phyloP scores from a whole-genome alignment of 1,140 invertebrate genomes.

The Cydia splendana region DNA sequence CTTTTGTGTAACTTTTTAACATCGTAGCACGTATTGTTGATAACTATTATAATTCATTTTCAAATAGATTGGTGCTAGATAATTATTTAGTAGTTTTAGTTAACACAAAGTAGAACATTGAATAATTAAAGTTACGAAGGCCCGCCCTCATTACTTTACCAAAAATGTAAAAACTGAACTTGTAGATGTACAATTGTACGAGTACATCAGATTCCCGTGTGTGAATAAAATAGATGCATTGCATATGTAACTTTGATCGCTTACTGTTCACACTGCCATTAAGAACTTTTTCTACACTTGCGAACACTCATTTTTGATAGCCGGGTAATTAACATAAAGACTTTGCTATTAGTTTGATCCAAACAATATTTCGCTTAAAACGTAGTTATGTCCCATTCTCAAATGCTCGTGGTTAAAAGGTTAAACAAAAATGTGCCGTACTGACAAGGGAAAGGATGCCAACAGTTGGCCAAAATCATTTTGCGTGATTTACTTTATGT shows the following conservation, averaged over 20 bases:
- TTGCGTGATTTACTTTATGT: constrained; percentile 4
- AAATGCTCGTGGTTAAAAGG: not conserved
- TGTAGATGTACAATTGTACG: too few species aligned
- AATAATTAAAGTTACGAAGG: too few species aligned
- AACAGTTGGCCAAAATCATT: constrained; percentile 11
- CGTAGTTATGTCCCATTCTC: not conserved
- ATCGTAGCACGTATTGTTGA: not conserved
- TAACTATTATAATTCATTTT: not conserved
- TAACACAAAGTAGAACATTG: too few species aligned
- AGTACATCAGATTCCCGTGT: too few species aligned
- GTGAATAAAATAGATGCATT: too few species aligned
- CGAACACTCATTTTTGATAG: too few species aligned
- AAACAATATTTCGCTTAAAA: not conserved
- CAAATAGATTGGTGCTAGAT: not conserved
- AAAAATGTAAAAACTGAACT: too few species aligned
- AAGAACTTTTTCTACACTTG: too few species aligned
- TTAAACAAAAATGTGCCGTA: constrained; percentile 4
- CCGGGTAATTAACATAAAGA: not conserved
- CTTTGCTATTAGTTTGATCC: not conserved
- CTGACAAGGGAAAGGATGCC: constrained; percentile 15
- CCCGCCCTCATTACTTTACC: too few species aligned
- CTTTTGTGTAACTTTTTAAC: not conserved
- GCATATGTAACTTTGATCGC: too few species aligned
- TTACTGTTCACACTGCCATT: too few species aligned
- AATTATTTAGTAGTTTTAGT: too few species aligned